Base-by-base conservation (phyloP, 2,888 invertebrate species). In the Tipula lateralis region DNA sequence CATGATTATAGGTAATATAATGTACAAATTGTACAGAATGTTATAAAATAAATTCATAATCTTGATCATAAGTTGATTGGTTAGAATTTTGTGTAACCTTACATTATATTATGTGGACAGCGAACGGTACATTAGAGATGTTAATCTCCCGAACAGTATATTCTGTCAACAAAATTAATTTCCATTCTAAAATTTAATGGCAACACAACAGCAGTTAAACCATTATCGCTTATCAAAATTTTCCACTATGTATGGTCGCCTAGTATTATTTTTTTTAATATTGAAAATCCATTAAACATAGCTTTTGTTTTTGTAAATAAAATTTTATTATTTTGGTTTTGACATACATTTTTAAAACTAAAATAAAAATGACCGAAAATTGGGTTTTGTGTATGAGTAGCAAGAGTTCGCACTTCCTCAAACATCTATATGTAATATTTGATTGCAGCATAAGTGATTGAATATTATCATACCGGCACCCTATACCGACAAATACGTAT, bases 301-400 rank as follows among this genome's bases (percentile, higher is more conserved):
- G n/a, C 6, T 50, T 50, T 50, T 50, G 16, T 50, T 50, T n/a
- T n/a, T n/a, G n/a, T 50, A 19, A 50, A 16, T 16, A 50, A 50
- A 50, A 50, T 50, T 50, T 66, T 66, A 66, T 66, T 66, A 24
- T 66, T 66, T 19, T 66, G 66, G 66, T 66, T 66, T 66, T 66
- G 24, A 24, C 66, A 66, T 66, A 66, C 6, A 66, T 66, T 66
- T 66, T 24, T 66, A 24, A 66, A 16, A 50, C 39, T 16, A 16
- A 50, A 66, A 66, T 24, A 66, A 66, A 6, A 24, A 24, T 66
- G 24, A 24, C 2, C 24, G 1, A 66, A 24, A 66, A 66, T 66
- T 66, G 24, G 66, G 66, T 66, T 66, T 66, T 24, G 66, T 19
- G 66, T 24, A 24, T 24, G 7, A 66, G 66, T 66, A 24, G 66